phyloP scores from a whole-genome alignment of 53 echinoderm and acorn worm genomes.

The Zoroaster sp. region DNA sequence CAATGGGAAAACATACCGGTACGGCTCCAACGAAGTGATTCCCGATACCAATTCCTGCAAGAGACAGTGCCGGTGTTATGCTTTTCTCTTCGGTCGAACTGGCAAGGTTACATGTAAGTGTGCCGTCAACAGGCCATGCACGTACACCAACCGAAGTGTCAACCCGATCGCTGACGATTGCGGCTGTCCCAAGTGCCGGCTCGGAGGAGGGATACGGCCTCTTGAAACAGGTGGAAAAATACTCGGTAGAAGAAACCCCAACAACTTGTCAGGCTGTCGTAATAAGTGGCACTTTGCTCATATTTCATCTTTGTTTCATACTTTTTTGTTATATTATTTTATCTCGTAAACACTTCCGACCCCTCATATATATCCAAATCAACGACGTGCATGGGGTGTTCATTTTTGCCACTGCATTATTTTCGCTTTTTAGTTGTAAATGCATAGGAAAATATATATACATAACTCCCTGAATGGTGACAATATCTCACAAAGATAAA shows the following conservation, averaged over 20 bases:
- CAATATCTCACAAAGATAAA: too few relatives aligned
- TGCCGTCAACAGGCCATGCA: not conserved
- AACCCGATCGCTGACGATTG: not conserved
- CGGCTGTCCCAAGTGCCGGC: conserved; percentile 1
- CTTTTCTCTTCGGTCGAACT: conserved; percentile 25
- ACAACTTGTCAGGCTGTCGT: too few relatives aligned
- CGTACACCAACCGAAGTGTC: not conserved
- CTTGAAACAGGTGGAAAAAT: not conserved
- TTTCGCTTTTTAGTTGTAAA: too few relatives aligned
- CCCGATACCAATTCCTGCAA: conserved; percentile 6
- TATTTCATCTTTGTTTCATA: too few relatives aligned
- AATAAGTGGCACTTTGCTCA: too few relatives aligned
- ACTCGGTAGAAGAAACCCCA: not conserved
- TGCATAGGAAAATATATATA: too few relatives aligned
- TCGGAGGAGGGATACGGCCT: conserved; percentile 1
- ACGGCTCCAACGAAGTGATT: not conserved
- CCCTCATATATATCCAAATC: too few relatives aligned
- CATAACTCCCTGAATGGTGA: too few relatives aligned
- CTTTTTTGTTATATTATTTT: too few relatives aligned
- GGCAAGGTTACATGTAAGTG: not conserved
- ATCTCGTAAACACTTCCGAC: too few relatives aligned
- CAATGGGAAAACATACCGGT: conserved; percentile 17
- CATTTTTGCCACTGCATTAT: too few relatives aligned
- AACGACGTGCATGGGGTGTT: too few relatives aligned
- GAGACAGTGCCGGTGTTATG: conserved; percentile 16